Base-by-base conservation (phyloP, 1,140 invertebrate species). In the Sesamia nonagrioides region DNA sequence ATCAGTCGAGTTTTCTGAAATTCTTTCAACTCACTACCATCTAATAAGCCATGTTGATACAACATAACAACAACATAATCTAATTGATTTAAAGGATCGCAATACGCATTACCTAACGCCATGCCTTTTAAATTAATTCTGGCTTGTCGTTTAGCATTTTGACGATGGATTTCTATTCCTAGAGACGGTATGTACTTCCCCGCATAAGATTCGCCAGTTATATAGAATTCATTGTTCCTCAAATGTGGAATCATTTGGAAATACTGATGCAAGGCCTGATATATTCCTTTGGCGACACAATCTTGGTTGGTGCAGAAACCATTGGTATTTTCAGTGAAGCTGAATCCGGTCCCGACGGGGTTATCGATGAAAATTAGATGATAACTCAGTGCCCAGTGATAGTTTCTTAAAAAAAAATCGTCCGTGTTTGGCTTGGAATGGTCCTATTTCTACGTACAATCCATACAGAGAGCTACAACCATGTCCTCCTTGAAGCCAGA, bases 131-230 rank as follows among this genome's bases (percentile, higher is more conserved):
- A 88, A 86, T 97, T 97, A 15, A 97, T 97, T 90, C 96, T 96
- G 2, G 87, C 56, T 48, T 92, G 85, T 8, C 86, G 91, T 35
- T 93, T 69, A 40, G 78, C 89, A 88, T 97, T 97, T 54, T 96
- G 95, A 40, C 94, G 91, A 87, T 98, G 96, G 76, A 98, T 98
- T 40, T 96, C 96, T 88, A 97, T 96, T 0, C 96, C 96, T 37
- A 98, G 92, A 0, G 97, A 96, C 18, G 97, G 97, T 2, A 98
- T 96, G 92, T 98, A 98, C 87, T 97, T 97, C 18, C 98, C 98
- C n/a, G 96, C 98, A 93, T 98, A 98, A 3, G 98, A 98, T 94
- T 98, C 98, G 11, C 98, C 98, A 60, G 97, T 96, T 1, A 98
- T 96, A 88, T 96, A 98, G 83, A 98, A 97, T 15, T 96, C 95